Conservation (phyloP, 2,888 invertebrate genomes). For the Drosophila nr. fundita region DNA sequence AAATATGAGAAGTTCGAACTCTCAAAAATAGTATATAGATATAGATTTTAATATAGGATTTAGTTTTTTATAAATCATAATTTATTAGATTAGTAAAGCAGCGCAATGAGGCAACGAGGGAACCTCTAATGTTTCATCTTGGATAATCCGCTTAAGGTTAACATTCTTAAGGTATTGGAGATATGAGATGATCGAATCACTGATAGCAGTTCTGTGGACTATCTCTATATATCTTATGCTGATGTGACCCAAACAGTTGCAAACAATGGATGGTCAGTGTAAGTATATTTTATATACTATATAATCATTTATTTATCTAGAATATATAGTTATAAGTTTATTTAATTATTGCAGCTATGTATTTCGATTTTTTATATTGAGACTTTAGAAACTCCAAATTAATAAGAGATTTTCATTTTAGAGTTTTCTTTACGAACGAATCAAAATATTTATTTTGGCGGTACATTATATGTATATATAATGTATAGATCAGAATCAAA, state of each 20-base stretch:
- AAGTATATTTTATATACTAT: not conserved
- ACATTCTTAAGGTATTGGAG: not conserved
- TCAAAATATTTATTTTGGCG: not conserved
- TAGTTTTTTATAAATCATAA: too few relatives aligned
- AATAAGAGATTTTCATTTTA: not conserved
- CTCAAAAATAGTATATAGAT: not conserved
- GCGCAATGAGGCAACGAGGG: not conserved
- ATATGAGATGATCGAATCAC: not conserved
- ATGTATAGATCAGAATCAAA: not conserved
- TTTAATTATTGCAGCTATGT: not conserved
- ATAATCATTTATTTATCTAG: not conserved
- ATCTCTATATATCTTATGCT: not conserved
- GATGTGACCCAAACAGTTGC: not conserved
- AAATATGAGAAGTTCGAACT: not conserved
- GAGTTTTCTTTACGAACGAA: not conserved
- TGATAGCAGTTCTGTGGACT: not conserved
- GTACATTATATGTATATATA: not conserved
- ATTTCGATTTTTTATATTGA: not conserved
- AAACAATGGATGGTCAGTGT: not conserved
- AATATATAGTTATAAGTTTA: not conserved
- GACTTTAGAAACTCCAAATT: not conserved
- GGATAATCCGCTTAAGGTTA: not conserved
- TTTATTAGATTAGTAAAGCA: not conserved
- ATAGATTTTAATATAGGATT: too few relatives aligned
- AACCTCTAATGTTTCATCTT: not conserved